Base-by-base conservation (phyloP, 2,113 vertebrate species). In the Acanthochromis polyacanthus region DNA sequence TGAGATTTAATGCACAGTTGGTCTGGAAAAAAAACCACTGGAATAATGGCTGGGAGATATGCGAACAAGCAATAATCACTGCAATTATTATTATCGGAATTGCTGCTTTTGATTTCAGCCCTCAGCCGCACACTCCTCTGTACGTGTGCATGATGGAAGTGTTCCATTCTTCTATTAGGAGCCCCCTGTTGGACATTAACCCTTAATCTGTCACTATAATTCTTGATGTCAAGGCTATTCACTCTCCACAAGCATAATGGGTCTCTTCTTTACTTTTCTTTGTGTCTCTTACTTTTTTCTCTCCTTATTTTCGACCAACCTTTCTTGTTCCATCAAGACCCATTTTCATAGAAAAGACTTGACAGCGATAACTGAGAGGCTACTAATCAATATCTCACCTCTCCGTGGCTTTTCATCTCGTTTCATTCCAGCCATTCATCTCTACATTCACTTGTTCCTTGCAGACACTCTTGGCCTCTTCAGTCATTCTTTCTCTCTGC, bases 191-290 rank as follows among this genome's bases (percentile, higher is more conserved):
- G 23, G 17, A 79, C 38, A 67, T 76, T 62, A 85, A 83, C 72
- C 75, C 30, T 69, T 79, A 71, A 84, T 40, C 72, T 55, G 23
- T 84, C 83, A 75, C 40, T 51, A 52, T 68, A 75, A 56, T 67
- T 74, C 25, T 14, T 20, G 22, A 68, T 61, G 66, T 48, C 64
- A 78, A 30, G 28, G 53, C 57, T 17, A 9, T 73, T 71, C 20
- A 1, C 25, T 62, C 19, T 56, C 61, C 40, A 32, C 50, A 36
- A 19, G 20, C 43, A 65, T 43, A 32, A 82, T 46, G 36, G 7
- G 78, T 61, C 32, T 5, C 40, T 53, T 60, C n/a, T 19, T 36
- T 53, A 30, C 23, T 56, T 53, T 10, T 40, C 38, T 61, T 11
- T 65, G 4, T 61, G 14, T 71, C 8, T 32, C 10, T 68, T 16